Evolutionary conservation across 2,113 vertebrate species (phyloP).

Genomic region (Myotis brandtii): DNA sequence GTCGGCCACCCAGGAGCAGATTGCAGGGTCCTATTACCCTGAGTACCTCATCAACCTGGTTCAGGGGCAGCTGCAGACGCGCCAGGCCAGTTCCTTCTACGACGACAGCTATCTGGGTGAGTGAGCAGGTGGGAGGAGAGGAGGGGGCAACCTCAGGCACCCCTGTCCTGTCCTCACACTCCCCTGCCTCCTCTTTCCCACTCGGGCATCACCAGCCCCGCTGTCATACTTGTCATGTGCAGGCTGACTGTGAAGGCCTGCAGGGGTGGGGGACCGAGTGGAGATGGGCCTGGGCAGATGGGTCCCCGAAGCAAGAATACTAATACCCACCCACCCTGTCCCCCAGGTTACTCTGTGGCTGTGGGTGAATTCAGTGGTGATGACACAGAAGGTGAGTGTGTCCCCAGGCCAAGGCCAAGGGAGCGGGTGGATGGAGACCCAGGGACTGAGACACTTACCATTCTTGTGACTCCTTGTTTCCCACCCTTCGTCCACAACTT

Average conservation of each 20-base stretch:
- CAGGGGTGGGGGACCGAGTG: neutral
- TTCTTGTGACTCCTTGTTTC: neutral
- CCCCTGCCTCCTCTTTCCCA: neutral
- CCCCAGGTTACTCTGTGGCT: constrained; percentile 92
- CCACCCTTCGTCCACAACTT: neutral
- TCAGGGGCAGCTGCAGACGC: constrained; percentile 90
- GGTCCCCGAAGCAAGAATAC: neutral
- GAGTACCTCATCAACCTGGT: constrained; percentile 91
- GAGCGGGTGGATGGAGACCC: neutral
- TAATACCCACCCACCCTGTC: neutral
- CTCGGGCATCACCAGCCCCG: neutral
- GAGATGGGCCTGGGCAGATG: neutral
- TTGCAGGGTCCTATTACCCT: constrained; percentile 89
- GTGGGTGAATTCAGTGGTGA: constrained; percentile 95
- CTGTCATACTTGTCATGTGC: neutral
- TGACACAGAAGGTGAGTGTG: constrained; percentile 89
- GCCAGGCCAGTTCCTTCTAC: constrained; percentile 84
- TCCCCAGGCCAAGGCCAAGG: neutral
- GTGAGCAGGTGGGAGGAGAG: neutral
- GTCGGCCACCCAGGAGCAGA: constrained; percentile 91
- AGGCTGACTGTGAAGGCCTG: neutral
- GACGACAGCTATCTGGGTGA: constrained; percentile 95
- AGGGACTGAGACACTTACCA: neutral
- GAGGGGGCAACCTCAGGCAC: neutral
- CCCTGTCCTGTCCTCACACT: neutral